These are phyloP conservation scores for Hylaeus volcanicus DNA, from an alignment of 1,140 invertebrate species.

Conservation along the genomic window DNA sequence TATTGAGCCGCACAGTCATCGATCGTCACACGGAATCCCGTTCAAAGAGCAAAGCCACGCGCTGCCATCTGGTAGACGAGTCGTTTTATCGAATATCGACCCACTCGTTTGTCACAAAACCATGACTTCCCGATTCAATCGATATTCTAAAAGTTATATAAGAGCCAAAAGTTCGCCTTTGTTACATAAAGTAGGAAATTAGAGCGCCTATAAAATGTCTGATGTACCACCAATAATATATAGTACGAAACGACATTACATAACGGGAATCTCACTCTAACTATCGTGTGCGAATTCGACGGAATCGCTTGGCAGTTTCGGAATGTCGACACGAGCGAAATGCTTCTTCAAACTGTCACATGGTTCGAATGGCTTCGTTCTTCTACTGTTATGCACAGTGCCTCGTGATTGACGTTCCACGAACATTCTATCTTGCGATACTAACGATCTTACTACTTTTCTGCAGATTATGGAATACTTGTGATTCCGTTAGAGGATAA, in stretches of 20 bases:
- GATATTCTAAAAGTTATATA: constrained; percentile 60
- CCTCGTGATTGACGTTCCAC: not conserved
- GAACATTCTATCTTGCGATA: not conserved
- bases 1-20: constrained; percentile 77
- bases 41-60: constrained; percentile 55
- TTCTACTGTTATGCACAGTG: constrained; percentile 4
- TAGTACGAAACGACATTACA: constrained; percentile 55
- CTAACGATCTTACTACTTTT: not conserved
- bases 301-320: constrained; percentile 31
- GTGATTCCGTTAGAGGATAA: not conserved
- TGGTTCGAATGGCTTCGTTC: constrained; percentile 22
- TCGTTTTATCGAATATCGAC: constrained; percentile 75
- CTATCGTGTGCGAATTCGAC: not conserved
- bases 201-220: not conserved
- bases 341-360: constrained; percentile 48
- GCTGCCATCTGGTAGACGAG: constrained; percentile 73
- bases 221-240: not conserved
- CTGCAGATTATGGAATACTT: not conserved
- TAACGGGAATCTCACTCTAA: constrained; percentile 57
- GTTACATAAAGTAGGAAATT: constrained; percentile 67
- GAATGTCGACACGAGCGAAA: constrained; percentile 40
- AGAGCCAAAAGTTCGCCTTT: constrained; percentile 51
- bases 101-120: constrained; percentile 51
- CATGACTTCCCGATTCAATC: constrained; percentile 5
- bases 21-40: constrained; percentile 65